Conservation (phyloP, 2,888 invertebrate genomes). For the Rapana venosa region DNA sequence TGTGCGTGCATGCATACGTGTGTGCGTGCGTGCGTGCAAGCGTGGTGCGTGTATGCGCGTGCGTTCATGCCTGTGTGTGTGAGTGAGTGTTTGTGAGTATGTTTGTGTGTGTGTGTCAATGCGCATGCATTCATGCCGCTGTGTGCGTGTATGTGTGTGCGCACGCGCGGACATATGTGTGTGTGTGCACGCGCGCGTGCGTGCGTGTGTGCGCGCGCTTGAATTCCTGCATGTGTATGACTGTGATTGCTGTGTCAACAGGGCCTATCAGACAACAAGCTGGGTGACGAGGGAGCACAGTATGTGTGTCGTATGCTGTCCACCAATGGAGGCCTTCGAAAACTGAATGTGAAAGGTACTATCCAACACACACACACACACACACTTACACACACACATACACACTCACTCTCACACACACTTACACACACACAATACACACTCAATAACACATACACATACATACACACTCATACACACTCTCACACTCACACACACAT, state of each 20-base stretch:
- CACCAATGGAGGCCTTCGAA: slow-evolving; percentile 69
- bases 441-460: background rate
- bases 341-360: slow-evolving; percentile 72
- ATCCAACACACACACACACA: slow-evolving; percentile 2
- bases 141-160: too few species aligned
- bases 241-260: slow-evolving; percentile 48
- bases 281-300: slow-evolving; percentile 70
- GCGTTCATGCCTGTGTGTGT: background rate
- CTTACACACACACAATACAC: too few species aligned
- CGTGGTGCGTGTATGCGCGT: background rate
- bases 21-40: background rate
- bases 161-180: background rate
- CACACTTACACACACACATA: background rate
- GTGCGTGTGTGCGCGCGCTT: background rate
- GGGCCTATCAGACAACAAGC: slow-evolving; percentile 74
- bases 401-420: background rate
- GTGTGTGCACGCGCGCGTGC: background rate
- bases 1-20: background rate
- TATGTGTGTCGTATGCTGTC: slow-evolving; percentile 72
- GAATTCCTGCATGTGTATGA: background rate
- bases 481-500: too few species aligned
- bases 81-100: background rate
- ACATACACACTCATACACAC: background rate
- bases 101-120: background rate
- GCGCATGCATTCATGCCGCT: background rate